Evolutionary conservation across 2,888 invertebrate species (phyloP), one percentile per base, ranked within the genome.

Genomic region (Alloscopus bannaensis): DNA sequence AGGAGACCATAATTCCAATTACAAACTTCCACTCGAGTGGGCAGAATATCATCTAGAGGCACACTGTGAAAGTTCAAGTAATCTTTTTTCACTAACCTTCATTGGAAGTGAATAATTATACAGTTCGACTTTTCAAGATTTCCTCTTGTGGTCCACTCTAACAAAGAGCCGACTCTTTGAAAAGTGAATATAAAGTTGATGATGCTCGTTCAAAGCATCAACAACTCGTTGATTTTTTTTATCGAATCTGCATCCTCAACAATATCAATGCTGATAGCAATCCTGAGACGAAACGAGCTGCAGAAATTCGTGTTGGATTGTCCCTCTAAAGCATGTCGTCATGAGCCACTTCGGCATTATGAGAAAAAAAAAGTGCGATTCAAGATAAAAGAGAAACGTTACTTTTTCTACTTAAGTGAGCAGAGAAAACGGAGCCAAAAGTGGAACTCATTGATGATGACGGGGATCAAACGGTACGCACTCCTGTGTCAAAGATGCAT

Each of bases 401-500:
- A 52, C 28, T 28, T 71, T 73, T 65, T 24, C 55, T 45, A 65
- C 22, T 28, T 47, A 66, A 66, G 66, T 31, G 62, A 62, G 45
- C 59, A n/a, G 16, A 29, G 31, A 42, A 31, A n/a, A n/a, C 42
- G n/a, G n/a, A 45, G 47, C 47, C n/a, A n/a, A n/a, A 18, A 4
- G n/a, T 47, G 47, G n/a, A n/a, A n/a, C n/a, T n/a, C 71, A 59
- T 42, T 59, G 36, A 36, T 36, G 36, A 36, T 36, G 36, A 36
- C 13, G 36, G 71, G 65, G 65, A 65, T 65, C 55, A 65, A 64
- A 65, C 28, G 42, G 29, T 65, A 55, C 50, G 22, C 29, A 42
- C 28, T 65, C 66, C 57, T 59, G 40, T 73, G 66, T 73, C 73
- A 73, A 66, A 73, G 73, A 72, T 72, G 20, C 28, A 64, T 52